phyloP scores from a whole-genome alignment of 2,797 vertebrate species.

The Silurus aristotelis region DNA sequence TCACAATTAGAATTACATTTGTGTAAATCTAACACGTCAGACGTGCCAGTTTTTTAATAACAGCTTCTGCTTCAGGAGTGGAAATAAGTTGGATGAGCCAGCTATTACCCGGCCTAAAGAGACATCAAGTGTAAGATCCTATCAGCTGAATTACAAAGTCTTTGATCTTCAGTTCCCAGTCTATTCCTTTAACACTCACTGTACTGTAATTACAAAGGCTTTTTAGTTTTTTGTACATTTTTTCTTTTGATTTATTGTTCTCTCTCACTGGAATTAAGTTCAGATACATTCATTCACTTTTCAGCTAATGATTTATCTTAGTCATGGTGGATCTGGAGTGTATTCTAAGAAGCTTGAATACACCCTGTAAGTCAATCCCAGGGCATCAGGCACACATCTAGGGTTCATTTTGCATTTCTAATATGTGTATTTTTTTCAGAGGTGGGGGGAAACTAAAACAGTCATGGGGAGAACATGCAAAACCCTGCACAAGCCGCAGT shows the following conservation, averaged over 20 bases:
- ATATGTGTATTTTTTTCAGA: neutral
- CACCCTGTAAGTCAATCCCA: neutral
- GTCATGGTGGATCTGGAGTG: neutral
- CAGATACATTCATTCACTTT: neutral
- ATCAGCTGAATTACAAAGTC: conserved; percentile 80
- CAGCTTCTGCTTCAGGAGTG: conserved; percentile 74
- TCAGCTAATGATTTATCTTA: neutral
- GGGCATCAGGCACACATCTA: neutral
- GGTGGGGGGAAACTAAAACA: neutral
- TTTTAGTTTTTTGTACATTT: neutral
- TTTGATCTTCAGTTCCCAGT: conserved; percentile 78
- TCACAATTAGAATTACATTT: conserved; percentile 6
- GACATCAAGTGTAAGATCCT: conserved; percentile 69
- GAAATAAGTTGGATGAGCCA: conserved; percentile 82
- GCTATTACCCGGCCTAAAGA: conserved; percentile 45
- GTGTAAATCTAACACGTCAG: conserved; percentile 40
- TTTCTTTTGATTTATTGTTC: neutral
- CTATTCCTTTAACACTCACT: conserved; percentile 75
- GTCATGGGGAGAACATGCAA: neutral
- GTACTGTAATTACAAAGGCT: conserved; percentile 62
- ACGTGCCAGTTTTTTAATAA: conserved; percentile 74
- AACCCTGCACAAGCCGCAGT: neutral
- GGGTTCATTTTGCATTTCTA: neutral
- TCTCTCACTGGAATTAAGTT: neutral
- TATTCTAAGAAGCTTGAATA: neutral